Base-by-base conservation (phyloP, 1,140 invertebrate species). In the Akabosia matsudoensis region DNA sequence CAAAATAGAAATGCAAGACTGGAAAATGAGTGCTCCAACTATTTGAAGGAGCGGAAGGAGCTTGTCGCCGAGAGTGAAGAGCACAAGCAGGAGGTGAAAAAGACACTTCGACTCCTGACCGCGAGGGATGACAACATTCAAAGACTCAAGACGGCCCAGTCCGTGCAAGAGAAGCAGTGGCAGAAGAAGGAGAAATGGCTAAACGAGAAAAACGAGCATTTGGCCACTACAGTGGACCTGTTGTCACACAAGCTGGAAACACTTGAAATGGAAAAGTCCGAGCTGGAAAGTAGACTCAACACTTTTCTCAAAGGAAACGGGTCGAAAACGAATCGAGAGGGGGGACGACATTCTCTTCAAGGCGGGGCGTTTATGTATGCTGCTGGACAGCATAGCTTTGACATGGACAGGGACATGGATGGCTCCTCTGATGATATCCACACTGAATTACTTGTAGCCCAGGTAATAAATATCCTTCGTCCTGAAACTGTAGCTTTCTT, bases 11-110 rank as follows among this genome's bases (percentile, higher is more conserved):
- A 37, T 26, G 16, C 33, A 1, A 13, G 70, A 14, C 70, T 72
- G 70, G 70, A 72, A 45, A 72, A 72, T 45, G 70, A 72, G 4
- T 72, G 61, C 61, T 28, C 30, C 24, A 13, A 24, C 7, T 67
- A 67, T 31, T 30, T 30, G 10, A 67, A 67, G 22, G 61, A 67
- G 30, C 24, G 61, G 4, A 67, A 67, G 30, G 2, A 2, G 24
- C 61, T 67, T 30, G 61, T 67, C 22, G 28, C 13, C 28, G 37
- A 67, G 28, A 67, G 10, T 67, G 61, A 67, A 67, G 61, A 67
- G n/a, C 22, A 30, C 13, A 28, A 31, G 31, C 10, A 1, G 28
- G 61, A 67, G 30, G 28, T 28, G 24, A 67, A 67, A 31, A 67
- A 67, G 61, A 67, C 24, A 7, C 61, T 67, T 14, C 22, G 28